Base-by-base conservation (phyloP, 2,797 vertebrate genomes). In the Macropus fuliginosus region DNA sequence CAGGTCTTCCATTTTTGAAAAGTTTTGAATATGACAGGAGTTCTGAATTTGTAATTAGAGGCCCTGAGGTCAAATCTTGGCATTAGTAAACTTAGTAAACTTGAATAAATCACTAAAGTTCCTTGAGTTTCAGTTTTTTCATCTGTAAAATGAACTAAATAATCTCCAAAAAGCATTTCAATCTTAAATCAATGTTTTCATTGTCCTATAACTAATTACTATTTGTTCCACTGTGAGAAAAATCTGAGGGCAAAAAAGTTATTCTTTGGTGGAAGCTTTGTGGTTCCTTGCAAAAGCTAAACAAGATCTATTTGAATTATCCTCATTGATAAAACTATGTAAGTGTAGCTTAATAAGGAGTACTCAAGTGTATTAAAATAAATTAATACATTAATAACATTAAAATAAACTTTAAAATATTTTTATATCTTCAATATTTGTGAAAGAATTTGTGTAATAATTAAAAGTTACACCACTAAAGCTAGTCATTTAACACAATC, bases 61-160 rank as follows among this genome's bases (percentile, higher is more conserved):
- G 18, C n/a, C 12, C 21, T 92, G 50, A 4, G 0, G n/a, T 54
- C 56, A 95, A 91, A 87, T 94, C 12, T 1, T 95, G 21, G 1
- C 5, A 94, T 1, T 50, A 5, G 10, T 93, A 1, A 92, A 94
- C 1, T 92, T 0, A 81, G n/a, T 92, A 5, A 52, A 21, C 11
- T 24, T 74, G 4, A 29, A 0, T 8, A 28, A 90, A 18, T 21
- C 31, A 95, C 34, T 91, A 87, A 91, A 62, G 55, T 91, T 62
- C 21, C 91, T 91, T 56, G 24, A 90, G 1, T 24, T 56, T 54
- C 12, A 10, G 62, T 90, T 92, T 91, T 95, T 13, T 27, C 13
- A 90, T 11, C 93, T 87, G 57, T 74, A 50, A 93, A 95, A 94
- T 59, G 54, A 21, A 93, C 94, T 62, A 62, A 11, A 12, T 12